Conservation (phyloP, 2,113 vertebrate species). For the Macroglossus sobrinus region DNA sequence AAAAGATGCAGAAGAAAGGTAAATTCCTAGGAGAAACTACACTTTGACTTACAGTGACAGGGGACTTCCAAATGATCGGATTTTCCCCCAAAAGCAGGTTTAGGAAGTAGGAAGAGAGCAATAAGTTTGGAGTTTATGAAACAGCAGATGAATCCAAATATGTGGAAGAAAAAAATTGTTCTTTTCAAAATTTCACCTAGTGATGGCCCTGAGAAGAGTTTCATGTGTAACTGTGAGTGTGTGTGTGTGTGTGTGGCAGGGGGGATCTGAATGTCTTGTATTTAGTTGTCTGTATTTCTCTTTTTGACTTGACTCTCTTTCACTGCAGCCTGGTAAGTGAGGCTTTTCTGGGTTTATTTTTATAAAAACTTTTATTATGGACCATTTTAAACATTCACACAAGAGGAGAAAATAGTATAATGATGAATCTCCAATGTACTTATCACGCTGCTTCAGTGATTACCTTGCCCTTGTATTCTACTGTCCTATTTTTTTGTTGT, state of each 20-base stretch:
- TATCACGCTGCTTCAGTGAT: neutral
- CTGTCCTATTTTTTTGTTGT: neutral
- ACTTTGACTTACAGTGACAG: neutral
- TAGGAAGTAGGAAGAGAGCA: neutral
- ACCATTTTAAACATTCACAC: neutral
- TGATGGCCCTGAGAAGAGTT: neutral
- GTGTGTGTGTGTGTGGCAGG: neutral
- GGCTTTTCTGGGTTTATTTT: neutral
- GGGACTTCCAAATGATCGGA: neutral
- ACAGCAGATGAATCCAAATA: neutral
- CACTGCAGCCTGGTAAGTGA: neutral
- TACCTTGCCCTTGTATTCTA: neutral
- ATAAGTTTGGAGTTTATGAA: constrained; percentile 14
- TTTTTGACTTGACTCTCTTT: neutral
- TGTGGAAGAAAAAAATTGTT: neutral
- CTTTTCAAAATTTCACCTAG: neutral
- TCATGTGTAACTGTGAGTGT: neutral
- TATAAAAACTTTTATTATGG: neutral
- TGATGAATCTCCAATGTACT: neutral
- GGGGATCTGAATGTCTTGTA: neutral
- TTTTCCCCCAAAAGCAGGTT: neutral
- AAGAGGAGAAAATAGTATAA: neutral
- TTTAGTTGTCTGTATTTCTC: neutral
- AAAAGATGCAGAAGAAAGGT: neutral
- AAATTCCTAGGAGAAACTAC: neutral